Percentiles rank a stretch among this genome's conserved stretches.
phyloP scores from a whole-genome alignment of 2,113 vertebrate species.

The Dromiciops gliroides region DNA sequence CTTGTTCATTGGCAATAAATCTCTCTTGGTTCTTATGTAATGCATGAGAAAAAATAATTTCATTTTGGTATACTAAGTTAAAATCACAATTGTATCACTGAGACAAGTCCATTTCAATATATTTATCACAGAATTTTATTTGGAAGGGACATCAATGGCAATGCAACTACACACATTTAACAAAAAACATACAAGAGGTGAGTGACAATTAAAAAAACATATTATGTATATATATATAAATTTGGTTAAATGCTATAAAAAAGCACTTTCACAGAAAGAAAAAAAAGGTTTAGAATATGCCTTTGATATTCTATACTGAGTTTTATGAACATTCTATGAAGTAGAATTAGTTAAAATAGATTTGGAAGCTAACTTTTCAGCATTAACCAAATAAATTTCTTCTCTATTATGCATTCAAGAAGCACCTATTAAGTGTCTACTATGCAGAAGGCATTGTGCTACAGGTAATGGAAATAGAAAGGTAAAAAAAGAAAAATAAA shows the following conservation, averaged over 20 bases:
- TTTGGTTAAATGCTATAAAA: neutral
- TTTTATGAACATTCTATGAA: neutral
- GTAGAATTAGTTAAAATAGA: neutral
- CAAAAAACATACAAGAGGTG: neutral
- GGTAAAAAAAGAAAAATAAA: neutral
- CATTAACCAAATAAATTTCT: neutral
- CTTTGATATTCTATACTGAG: neutral
- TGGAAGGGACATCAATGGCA: neutral
- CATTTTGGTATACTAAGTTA: conserved; percentile 61
- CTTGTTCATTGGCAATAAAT: conserved; percentile 94
- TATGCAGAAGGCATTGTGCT: neutral
- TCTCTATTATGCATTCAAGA: neutral
- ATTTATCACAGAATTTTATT: neutral
- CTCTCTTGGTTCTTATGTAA: conserved; percentile 93
- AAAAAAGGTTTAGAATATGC: neutral
- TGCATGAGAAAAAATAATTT: conserved; percentile 86
- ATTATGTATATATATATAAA: neutral
- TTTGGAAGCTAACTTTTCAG: neutral
- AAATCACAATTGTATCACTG: neutral
- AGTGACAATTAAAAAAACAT: too few species aligned
- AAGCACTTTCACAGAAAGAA: neutral
- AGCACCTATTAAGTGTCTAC: neutral
- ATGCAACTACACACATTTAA: neutral
- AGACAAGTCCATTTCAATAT: conserved; percentile 32
- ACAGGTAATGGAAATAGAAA: neutral